These are phyloP conservation scores for Rhinolophus sinicus DNA, from an alignment of 2,113 vertebrate genomes.

Conservation along the genomic window DNA sequence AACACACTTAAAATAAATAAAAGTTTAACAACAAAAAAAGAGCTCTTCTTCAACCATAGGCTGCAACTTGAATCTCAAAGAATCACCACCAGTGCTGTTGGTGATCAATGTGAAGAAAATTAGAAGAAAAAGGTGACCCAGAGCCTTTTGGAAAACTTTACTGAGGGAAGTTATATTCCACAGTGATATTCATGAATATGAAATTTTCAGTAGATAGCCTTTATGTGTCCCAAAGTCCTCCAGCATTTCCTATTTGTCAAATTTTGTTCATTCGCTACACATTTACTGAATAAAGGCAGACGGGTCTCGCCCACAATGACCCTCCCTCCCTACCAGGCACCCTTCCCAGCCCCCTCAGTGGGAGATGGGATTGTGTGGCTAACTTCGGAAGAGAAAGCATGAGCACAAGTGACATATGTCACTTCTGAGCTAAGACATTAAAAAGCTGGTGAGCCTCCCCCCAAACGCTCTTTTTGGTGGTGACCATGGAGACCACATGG, in stretches of 20 bases:
- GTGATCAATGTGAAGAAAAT: neutral
- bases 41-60: neutral
- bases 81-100: neutral
- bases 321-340: no score
- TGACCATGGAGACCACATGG: accelerated
- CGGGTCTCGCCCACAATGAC: accelerated
- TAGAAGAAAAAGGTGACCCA: neutral
- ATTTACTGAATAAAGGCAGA: accelerated
- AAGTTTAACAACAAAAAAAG: neutral
- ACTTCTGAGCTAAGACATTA: neutral
- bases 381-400: neutral
- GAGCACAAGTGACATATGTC: neutral
- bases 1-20: no score
- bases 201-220: neutral
- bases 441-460: neutral
- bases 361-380: no score
- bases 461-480: neutral
- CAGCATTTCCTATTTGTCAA: neutral
- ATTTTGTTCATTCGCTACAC: neutral
- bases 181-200: neutral
- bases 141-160: neutral
- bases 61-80: neutral
- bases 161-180: neutral
- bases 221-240: no score
- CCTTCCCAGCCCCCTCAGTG: neutral